These are phyloP conservation scores for Ophion ellenae DNA, from an alignment of 2,888 invertebrate species.

Conservation along the genomic window DNA sequence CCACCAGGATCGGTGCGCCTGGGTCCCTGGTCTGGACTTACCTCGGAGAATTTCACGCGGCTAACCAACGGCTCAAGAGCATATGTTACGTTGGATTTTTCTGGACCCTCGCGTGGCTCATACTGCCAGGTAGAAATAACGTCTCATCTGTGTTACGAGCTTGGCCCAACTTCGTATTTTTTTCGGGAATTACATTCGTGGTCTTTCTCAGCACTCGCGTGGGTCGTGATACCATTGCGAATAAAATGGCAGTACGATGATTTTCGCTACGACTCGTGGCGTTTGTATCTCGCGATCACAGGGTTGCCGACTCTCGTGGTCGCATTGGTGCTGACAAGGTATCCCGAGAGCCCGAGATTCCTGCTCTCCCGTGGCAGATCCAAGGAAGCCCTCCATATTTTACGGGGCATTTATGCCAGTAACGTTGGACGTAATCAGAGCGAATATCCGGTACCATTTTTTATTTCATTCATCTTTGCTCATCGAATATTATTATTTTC, in stretches of 20 bases:
- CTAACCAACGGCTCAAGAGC: slow-evolving; percentile 85
- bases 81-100: slow-evolving; percentile 88
- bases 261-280: slow-evolving; percentile 89
- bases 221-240: slow-evolving; percentile 87
- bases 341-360: slow-evolving; percentile 93
- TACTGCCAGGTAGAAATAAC: slow-evolving; percentile 85
- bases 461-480: neutral
- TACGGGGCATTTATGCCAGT: slow-evolving; percentile 86
- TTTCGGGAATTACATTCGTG: neutral
- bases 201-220: slow-evolving; percentile 86
- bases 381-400: slow-evolving; percentile 86
- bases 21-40: slow-evolving; percentile 87
- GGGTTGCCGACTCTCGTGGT: slow-evolving; percentile 88
- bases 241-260: slow-evolving; percentile 75
- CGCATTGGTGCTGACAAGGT: slow-evolving; percentile 85
- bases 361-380: slow-evolving; percentile 87
- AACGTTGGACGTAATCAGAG: slow-evolving; percentile 84
- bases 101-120: slow-evolving; percentile 87
- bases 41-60: slow-evolving; percentile 88
- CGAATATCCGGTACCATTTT: slow-evolving; percentile 85
- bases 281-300: slow-evolving; percentile 88
- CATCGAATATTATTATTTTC: neutral
- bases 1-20: slow-evolving; percentile 85
- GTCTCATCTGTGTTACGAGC: neutral
- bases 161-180: neutral